These are phyloP conservation scores for Dynastes maya DNA, from an alignment of 2,888 invertebrate species.

Conservation along the genomic window DNA sequence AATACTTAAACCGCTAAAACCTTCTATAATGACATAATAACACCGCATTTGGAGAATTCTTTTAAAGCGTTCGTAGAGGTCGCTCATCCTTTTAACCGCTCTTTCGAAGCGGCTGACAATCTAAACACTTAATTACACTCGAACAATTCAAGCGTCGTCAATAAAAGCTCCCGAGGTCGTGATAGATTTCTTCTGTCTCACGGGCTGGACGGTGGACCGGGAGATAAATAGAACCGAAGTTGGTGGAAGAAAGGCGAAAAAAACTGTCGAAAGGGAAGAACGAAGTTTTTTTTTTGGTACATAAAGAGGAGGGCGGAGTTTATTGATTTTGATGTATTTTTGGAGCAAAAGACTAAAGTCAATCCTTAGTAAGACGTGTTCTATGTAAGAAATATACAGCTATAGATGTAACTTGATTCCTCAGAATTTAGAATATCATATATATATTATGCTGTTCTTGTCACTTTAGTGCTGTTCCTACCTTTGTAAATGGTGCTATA, in stretches of 20 bases:
- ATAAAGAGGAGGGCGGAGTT: background rate
- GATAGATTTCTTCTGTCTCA: slow-evolving; percentile 44
- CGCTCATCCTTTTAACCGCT: slow-evolving; percentile 21
- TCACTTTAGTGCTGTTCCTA: no score
- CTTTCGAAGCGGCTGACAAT: slow-evolving; percentile 21
- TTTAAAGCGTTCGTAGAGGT: slow-evolving; percentile 10
- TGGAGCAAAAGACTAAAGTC: background rate
- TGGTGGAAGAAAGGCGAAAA: slow-evolving; percentile 4
- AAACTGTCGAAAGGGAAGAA: background rate
- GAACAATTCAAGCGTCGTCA: slow-evolving; percentile 37
- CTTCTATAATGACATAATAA: slow-evolving; percentile 12
- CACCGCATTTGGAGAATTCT: background rate
- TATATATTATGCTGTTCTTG: no score
- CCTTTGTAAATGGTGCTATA: no score
- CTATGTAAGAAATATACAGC: background rate
- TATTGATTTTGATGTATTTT: slow-evolving; percentile 37
- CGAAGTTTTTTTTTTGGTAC: slow-evolving; percentile 10
- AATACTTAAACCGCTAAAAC: background rate
- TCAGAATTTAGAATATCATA: no score
- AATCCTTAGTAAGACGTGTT: background rate
- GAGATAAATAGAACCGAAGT: background rate
- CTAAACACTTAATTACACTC: slow-evolving; percentile 45
- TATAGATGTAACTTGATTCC: no score
- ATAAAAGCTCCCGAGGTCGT: slow-evolving; percentile 34
- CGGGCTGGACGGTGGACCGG: background rate